Percentiles rank a stretch among this genome's conserved stretches.
Conservation (phyloP, 2,888 invertebrate species). For the Stramonita haemastoma region DNA sequence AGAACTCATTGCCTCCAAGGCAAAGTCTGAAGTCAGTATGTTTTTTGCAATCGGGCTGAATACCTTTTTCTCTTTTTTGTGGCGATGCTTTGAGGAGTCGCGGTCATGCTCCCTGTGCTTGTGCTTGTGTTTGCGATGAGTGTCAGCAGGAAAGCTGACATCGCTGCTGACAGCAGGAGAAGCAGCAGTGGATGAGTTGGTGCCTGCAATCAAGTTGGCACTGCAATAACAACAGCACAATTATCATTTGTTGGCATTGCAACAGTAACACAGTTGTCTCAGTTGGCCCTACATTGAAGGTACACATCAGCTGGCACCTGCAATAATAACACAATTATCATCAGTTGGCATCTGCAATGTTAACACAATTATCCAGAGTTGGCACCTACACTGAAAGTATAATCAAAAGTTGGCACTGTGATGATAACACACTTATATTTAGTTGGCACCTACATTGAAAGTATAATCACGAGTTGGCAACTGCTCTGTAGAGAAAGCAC, state of each 20-base stretch:
- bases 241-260: too few relatives aligned
- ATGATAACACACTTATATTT: too few relatives aligned
- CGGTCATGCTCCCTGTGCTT: slow-evolving; percentile 47
- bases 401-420: too few relatives aligned
- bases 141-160: slow-evolving; percentile 14
- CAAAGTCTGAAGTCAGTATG: neutral
- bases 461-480: neutral
- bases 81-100: slow-evolving; percentile 58
- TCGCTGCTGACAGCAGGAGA: neutral
- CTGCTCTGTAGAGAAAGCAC: too few relatives aligned
- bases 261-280: too few relatives aligned
- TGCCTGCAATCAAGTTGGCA: neutral
- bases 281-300: too few relatives aligned
- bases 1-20: too few relatives aligned
- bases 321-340: neutral
- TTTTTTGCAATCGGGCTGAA: neutral
- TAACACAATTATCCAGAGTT: too few relatives aligned
- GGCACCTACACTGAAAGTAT: too few relatives aligned
- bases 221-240: neutral
- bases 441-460: too few relatives aligned
- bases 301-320: neutral
- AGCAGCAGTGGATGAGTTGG: neutral
- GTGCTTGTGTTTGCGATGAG: slow-evolving; percentile 47
- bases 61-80: slow-evolving; percentile 68
- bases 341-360: too few relatives aligned